Evolutionary conservation across 2,888 invertebrate species (phyloP), one percentile per base, ranked within the genome.

Genomic region (Torymus aiolomorphi): DNA sequence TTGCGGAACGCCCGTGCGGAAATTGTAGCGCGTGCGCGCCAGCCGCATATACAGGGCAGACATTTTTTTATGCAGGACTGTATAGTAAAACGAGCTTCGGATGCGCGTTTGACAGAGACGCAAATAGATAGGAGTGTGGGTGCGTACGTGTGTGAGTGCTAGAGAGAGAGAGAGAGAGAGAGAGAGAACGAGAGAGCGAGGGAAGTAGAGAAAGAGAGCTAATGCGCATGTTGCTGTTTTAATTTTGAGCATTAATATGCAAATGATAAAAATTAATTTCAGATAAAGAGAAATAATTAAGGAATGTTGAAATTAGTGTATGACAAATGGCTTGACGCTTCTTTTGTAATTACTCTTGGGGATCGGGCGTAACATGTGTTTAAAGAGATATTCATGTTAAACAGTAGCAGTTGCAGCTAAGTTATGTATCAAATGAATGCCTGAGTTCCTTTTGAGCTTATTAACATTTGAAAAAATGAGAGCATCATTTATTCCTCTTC

Each of bases 31-130:
- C 12, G 8, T 79, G 24, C 57, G 75, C 76, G 77, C 78, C 80
- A 83, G 82, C 83, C 78, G 77, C 78, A 81, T 83, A 82, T 83
- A 82, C 83, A 82, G 83, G 79, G 79, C 82, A 56, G 71, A 76
- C 82, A 72, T 80, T 79, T 78, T 42, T 42, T 8, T 42, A 42
- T 42, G 8, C 42, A 42, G 8, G 8, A 42, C 42, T 42, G 5
- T 42, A 8, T 8, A 42, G 42, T 42, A 42, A 42, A 42, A 42
- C 8, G 42, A 42, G 42, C 8, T 1, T 42, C 42, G 42, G 42
- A 42, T 42, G 42, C 42, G 42, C 8, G 8, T 42, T 42, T 42
- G 42, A 42, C 42, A 42, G 42, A 42, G 8, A 10, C 8, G 8
- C 42, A 8, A 8, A 42, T 8, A 42, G 42, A 5, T 42, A 42